These are phyloP conservation scores for Coptodon rendalli DNA, from an alignment of 2,113 vertebrate species.

Conservation along the genomic window DNA sequence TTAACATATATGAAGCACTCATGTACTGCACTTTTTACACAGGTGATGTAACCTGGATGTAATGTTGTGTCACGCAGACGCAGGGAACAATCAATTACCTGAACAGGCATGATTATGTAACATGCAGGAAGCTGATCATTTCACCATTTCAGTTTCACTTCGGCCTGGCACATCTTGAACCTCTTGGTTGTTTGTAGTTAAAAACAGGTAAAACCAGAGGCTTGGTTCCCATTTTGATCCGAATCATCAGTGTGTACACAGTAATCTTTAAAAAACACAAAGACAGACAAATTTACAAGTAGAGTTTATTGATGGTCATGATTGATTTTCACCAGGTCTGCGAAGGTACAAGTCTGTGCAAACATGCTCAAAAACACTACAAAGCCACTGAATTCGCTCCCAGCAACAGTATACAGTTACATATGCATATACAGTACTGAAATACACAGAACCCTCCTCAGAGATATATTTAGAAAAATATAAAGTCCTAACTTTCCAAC, in stretches of 20 bases:
- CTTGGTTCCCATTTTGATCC: not conserved
- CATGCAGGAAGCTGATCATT: not conserved
- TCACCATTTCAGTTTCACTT: not conserved
- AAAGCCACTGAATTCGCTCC: conserved; percentile 55
- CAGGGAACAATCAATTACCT: not conserved
- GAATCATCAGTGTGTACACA: not conserved
- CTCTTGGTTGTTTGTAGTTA: not conserved
- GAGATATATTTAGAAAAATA: conserved; percentile 74
- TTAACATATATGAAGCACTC: not conserved
- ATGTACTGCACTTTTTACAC: not conserved
- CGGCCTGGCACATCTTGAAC: not conserved
- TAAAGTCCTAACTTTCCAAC: conserved; percentile 66
- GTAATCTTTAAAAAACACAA: not conserved
- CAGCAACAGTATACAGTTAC: conserved; percentile 53
- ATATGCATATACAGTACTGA: conserved; percentile 56
- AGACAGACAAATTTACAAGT: conserved; percentile 19
- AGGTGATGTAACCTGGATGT: conserved; percentile 14
- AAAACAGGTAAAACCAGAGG: not conserved
- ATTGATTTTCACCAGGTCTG: conserved; percentile 50
- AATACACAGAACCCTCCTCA: conserved; percentile 51
- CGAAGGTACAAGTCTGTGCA: conserved; percentile 61
- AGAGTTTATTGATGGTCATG: conserved; percentile 57
- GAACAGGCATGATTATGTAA: not conserved
- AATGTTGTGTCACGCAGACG: not conserved
- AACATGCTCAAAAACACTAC: conserved; percentile 67